Conservation (phyloP, 2,113 vertebrate genomes). For the Stegastes partitus region DNA sequence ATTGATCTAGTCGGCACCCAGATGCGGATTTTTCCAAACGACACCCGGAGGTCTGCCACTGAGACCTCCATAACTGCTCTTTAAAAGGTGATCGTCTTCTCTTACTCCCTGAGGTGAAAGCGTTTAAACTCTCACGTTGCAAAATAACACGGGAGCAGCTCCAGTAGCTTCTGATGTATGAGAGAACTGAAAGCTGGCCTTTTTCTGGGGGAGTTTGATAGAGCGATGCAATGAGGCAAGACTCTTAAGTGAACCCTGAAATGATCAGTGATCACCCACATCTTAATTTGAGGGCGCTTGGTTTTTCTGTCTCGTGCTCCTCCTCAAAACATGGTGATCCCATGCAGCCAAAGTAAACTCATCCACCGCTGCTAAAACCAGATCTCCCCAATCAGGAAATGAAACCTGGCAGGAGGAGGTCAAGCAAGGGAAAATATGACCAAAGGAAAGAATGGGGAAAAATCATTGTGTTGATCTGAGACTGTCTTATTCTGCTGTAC, state of each 20-base stretch:
- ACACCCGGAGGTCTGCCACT: slow-evolving; percentile 25
- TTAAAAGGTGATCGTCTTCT: slow-evolving; percentile 19
- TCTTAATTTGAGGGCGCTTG: slow-evolving; percentile 56
- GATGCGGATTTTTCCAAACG: slow-evolving; percentile 36
- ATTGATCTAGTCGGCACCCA: slow-evolving; percentile 46
- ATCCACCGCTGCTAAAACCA: slow-evolving; percentile 52
- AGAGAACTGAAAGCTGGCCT: background rate
- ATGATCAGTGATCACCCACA: slow-evolving; percentile 38
- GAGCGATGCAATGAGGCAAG: background rate
- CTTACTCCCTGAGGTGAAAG: background rate
- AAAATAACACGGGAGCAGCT: slow-evolving; percentile 34
- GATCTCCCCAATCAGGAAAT: slow-evolving; percentile 69
- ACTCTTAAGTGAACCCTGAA: slow-evolving; percentile 57
- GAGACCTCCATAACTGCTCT: slow-evolving; percentile 19
- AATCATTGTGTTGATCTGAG: slow-evolving; percentile 33
- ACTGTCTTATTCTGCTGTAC: background rate
- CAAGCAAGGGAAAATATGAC: slow-evolving; percentile 67
- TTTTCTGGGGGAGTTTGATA: slow-evolving; percentile 12
- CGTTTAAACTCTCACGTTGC: slow-evolving; percentile 35
- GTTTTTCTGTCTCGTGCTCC: slow-evolving; percentile 32
- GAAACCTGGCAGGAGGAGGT: slow-evolving; percentile 57
- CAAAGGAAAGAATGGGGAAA: slow-evolving; percentile 43
- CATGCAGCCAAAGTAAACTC: slow-evolving; percentile 71
- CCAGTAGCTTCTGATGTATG: background rate
- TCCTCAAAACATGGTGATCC: slow-evolving; percentile 18